Percentiles rank a stretch among this genome's conserved stretches.
Conservation (phyloP, 2,888 invertebrate genomes). For the Nephrotoma flavescens region DNA sequence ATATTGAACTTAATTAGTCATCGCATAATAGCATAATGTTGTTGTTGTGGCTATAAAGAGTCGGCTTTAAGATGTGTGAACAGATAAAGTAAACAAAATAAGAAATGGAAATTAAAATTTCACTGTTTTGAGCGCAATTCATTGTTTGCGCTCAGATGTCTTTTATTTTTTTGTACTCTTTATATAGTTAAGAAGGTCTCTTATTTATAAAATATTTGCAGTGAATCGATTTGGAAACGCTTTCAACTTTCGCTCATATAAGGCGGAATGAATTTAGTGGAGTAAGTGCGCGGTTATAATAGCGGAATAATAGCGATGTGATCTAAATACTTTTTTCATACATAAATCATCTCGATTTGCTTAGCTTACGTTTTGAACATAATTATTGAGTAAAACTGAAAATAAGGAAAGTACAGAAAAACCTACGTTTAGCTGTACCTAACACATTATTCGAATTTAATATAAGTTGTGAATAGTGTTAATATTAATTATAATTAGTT, state of each 20-base stretch:
- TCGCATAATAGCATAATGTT: neutral
- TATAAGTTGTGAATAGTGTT: too few species aligned
- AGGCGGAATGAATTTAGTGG: neutral
- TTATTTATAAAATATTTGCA: neutral
- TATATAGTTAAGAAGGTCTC: neutral
- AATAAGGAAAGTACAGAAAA: too few species aligned
- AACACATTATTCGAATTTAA: too few species aligned
- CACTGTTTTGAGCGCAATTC: neutral
- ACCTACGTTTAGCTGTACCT: too few species aligned
- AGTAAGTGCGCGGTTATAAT: neutral
- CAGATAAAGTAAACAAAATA: neutral
- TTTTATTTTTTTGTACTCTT: neutral
- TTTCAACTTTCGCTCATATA: neutral
- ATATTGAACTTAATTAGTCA: neutral
- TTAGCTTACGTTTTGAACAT: too few species aligned
- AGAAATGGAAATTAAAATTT: neutral
- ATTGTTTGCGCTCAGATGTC: neutral
- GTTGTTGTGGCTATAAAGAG: neutral
- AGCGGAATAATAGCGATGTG: neutral
- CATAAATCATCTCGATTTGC: neutral
- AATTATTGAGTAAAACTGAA: too few species aligned
- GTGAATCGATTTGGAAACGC: neutral
- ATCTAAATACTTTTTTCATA: neutral
- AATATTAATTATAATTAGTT: too few species aligned
- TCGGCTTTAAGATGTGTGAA: neutral